Percentiles rank a stretch among this genome's conserved stretches.
These are phyloP conservation scores for Pseudeuparius sepicola DNA, from an alignment of 2,888 invertebrate species.

Conservation along the genomic window DNA sequence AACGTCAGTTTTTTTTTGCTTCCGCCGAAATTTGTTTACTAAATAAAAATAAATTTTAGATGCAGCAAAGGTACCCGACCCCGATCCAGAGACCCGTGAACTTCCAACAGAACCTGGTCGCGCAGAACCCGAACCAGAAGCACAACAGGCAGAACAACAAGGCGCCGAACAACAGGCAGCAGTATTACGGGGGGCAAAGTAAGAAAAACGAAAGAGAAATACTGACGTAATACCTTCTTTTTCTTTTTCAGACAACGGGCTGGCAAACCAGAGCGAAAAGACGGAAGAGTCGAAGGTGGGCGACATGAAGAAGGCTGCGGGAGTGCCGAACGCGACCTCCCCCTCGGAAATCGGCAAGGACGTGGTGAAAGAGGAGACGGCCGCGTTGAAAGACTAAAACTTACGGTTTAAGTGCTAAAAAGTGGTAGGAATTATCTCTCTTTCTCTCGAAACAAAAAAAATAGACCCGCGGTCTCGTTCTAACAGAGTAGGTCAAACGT, in stretches of 20 bases:
- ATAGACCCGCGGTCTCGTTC: too few relatives aligned
- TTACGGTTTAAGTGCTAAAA: too few relatives aligned
- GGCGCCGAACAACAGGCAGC: slow-evolving; percentile 37
- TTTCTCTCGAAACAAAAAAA: too few relatives aligned
- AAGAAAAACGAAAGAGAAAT: slow-evolving; percentile 26
- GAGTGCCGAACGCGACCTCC: slow-evolving; percentile 18
- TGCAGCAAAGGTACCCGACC: slow-evolving; percentile 39
- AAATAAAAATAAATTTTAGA: slow-evolving; percentile 21
- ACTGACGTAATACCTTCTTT: too few relatives aligned
- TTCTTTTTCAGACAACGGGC: slow-evolving; percentile 27
- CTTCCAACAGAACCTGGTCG: slow-evolving; percentile 35
- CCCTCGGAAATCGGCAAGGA: slow-evolving; percentile 33
- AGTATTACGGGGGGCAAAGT: slow-evolving; percentile 46
- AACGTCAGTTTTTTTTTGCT: slow-evolving; percentile 31
- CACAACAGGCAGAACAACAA: slow-evolving; percentile 22
- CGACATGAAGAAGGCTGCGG: slow-evolving; percentile 26
- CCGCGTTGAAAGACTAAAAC: slow-evolving; percentile 35
- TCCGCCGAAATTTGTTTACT: slow-evolving; percentile 5
- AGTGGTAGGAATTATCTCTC: too few relatives aligned
- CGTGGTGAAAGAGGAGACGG: slow-evolving; percentile 31
- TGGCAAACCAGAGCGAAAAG: slow-evolving; percentile 35
- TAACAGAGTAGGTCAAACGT: too few relatives aligned
- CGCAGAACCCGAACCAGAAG: not conserved
- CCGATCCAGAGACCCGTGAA: slow-evolving; percentile 46
- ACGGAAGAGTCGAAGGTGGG: slow-evolving; percentile 34